Evolutionary conservation across 2,797 vertebrate genomes (phyloP).

Genomic region (Esox masquinongy): DNA sequence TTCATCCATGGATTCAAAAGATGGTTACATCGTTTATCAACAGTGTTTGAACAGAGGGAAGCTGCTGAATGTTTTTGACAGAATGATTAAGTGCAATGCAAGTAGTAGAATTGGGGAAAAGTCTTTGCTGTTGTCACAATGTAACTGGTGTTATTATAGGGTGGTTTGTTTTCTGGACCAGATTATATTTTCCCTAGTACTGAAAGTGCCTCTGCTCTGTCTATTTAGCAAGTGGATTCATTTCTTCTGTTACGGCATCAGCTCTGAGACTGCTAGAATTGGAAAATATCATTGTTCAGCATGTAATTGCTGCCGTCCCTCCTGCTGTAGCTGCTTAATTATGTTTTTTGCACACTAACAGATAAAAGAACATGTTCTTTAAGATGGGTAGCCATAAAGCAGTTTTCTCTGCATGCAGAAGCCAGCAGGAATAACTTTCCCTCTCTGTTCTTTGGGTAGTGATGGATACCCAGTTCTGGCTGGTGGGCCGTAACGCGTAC

Average conservation of each 20-base stretch:
- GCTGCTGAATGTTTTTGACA: not conserved
- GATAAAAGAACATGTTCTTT: conserved; percentile 45
- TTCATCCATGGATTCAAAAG: no score
- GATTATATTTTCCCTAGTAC: not conserved
- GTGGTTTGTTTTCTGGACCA: not conserved
- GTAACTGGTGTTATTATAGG: conserved; percentile 5
- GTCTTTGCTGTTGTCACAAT: not conserved
- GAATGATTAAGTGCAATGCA: not conserved
- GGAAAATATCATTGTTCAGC: conserved; percentile 51
- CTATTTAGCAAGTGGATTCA: conserved; percentile 32
- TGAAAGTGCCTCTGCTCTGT: conserved; percentile 14
- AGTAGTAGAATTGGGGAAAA: not conserved
- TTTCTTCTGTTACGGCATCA: conserved; percentile 27
- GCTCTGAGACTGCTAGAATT: conserved; percentile 23
- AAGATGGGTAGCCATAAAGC: conserved; percentile 41
- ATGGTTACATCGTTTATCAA: no score
- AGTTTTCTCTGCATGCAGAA: conserved; percentile 23
- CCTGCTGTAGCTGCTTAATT: conserved; percentile 57
- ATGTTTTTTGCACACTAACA: conserved; percentile 42
- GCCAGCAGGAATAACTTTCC: conserved; percentile 27
- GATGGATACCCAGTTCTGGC: conserved; percentile 19
- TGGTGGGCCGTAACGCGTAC: not conserved
- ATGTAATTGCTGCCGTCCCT: conserved; percentile 56
- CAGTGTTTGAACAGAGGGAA: not conserved
- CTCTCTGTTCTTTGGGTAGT: conserved; percentile 7